These are phyloP conservation scores for cat (Felis catus) DNA, from an alignment of 2,113 vertebrate genomes.

Conservation along the genomic window DNA sequence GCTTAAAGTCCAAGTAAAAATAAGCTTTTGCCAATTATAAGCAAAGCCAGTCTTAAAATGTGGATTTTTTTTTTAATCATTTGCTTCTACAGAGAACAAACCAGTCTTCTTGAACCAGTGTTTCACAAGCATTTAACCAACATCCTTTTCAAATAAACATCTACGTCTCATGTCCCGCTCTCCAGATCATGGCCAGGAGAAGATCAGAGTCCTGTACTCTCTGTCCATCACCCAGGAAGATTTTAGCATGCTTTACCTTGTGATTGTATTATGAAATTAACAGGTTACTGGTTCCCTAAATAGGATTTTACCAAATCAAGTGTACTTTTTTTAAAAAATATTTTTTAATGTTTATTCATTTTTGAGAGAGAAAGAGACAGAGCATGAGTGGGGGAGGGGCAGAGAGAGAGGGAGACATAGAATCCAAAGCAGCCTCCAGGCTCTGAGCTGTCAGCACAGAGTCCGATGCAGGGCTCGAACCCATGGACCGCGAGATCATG, in stretches of 20 bases:
- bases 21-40: not conserved
- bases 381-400: no score
- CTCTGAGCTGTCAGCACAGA: no score
- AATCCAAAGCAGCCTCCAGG: no score
- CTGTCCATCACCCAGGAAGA: not conserved
- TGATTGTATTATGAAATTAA: not conserved
- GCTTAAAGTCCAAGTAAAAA: constrained; percentile 40
- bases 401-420: no score
- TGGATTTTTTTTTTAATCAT: not conserved
- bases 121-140: not conserved
- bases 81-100: not conserved
- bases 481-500: no score
- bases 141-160: not conserved
- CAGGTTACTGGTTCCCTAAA: not conserved
- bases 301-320: not conserved
- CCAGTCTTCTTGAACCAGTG: not conserved
- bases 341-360: no score
- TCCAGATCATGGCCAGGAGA: not conserved
- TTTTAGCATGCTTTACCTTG: not conserved
- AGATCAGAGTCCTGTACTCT: not conserved
- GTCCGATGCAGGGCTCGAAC: no score
- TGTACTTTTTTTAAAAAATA: not conserved
- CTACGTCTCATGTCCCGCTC: not conserved
- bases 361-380: no score
- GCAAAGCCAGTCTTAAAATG: not conserved